Percentiles rank a stretch among this genome's conserved stretches.
Evolutionary conservation across 2,113 vertebrate species (phyloP).

Genomic region (Tonatia bakeri): DNA sequence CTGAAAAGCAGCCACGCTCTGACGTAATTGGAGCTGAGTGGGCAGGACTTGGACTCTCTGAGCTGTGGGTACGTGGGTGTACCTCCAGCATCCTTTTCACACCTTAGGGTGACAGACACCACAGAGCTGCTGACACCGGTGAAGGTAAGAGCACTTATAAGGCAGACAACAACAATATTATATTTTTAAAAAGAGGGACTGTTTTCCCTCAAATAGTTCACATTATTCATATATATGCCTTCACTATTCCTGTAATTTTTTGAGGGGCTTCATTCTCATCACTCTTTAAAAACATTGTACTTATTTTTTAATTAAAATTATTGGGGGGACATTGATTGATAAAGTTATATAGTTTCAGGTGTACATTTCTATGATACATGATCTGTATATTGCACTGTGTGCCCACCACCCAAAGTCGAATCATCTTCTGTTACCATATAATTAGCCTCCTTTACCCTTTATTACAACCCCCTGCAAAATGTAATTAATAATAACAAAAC

Average conservation of each 20-base stretch:
- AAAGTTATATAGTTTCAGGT: no score
- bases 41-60: neutral
- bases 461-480: no score
- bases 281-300: neutral
- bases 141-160: neutral
- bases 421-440: no score
- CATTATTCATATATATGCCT: neutral
- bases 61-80: neutral
- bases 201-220: neutral
- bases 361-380: no score
- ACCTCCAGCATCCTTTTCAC: neutral
- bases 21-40: neutral
- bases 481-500: neutral
- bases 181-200: neutral
- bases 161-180: neutral
- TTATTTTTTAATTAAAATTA: no score
- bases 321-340: no score
- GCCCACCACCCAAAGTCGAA: no score
- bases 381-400: no score
- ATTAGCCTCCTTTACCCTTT: no score
- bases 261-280: neutral
- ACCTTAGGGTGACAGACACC: neutral
- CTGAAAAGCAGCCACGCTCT: constrained; percentile 36
- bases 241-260: neutral
- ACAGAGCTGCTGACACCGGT: neutral